Base-by-base conservation (phyloP, 2,888 invertebrate species). In the Melanotus villosus region DNA sequence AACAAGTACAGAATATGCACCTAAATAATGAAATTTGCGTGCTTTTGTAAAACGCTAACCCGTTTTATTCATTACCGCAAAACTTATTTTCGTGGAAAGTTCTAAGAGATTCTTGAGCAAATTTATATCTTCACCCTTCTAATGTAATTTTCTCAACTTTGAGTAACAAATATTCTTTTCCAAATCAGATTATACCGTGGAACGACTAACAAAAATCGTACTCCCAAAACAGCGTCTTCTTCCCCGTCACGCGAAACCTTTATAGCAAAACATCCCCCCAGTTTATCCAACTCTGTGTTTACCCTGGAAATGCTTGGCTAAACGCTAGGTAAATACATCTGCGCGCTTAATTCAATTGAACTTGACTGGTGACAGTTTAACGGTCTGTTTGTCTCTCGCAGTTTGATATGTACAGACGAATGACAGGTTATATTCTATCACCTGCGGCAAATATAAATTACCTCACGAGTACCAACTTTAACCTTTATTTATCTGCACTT, bases 261-360 rank as follows among this genome's bases (percentile, higher is more conserved):
- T 54, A 41, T 32, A 26, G 54, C 41, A 43, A 36, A 54, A 54
- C 62, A 60, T 67, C 68, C 65, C 68, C 65, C 58, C 52, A 59
- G 63, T 70, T 65, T 63, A 68, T 63, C 52, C 43, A 60, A 21
- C 21, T 50, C 58, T 50, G 64, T 73, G 70, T 74, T 74, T 74
- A 70, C 67, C 65, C 64, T 67, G 56, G 59, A 74, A 74, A 73
- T 74, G 67, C 64, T 70, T 38, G 70, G 50, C 68, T 73, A 75
- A 75, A 73, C 70, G 72, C 57, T 73, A 75, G 68, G 67, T 70
- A 75, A 75, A 75, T 74, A 75, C 75, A 74, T 75, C 74, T 72
- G 66, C 67, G 58, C 65, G 23, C 65, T 71, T 75, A 75, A 75
- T 75, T 75, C 73, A 74, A 74, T 75, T 75, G 73, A 73, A 72